Percentiles rank a stretch among this genome's conserved stretches.
These are phyloP conservation scores for Noctua janthina DNA, from an alignment of 2,888 invertebrate species.

Conservation along the genomic window DNA sequence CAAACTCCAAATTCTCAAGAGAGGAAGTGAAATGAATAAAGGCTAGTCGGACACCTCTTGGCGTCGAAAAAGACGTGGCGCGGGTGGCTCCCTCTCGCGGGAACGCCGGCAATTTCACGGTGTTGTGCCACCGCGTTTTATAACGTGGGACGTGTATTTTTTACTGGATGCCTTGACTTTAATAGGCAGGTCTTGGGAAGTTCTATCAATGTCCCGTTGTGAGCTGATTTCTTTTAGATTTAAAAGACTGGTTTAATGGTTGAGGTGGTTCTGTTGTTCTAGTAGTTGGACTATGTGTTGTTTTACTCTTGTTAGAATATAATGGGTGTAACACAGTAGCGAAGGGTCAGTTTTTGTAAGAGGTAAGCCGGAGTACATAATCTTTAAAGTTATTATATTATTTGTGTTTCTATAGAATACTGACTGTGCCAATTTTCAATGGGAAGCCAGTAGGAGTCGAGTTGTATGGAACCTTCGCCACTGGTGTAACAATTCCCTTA, in stretches of 20 bases:
- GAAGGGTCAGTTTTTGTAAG: no score
- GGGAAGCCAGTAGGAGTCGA: no score
- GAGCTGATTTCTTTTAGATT: constrained; percentile 48
- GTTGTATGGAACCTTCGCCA: no score
- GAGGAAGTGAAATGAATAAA: constrained; percentile 71
- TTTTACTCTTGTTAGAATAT: not conserved
- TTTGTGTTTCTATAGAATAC: no score
- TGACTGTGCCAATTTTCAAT: no score
- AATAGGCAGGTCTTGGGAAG: constrained; percentile 61
- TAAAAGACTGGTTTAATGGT: not conserved
- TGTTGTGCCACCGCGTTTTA: constrained; percentile 66
- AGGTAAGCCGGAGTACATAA: no score
- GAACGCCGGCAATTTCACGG: constrained; percentile 73
- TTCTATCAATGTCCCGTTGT: constrained; percentile 39
- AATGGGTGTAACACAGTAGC: no score
- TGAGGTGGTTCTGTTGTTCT: not conserved
- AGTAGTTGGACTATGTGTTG: not conserved
- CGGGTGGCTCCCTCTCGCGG: constrained; percentile 64
- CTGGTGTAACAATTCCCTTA: no score
- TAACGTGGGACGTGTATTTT: constrained; percentile 62
- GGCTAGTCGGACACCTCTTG: constrained; percentile 67
- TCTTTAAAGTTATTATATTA: no score
- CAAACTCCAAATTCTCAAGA: constrained; percentile 60
- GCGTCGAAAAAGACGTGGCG: constrained; percentile 65
- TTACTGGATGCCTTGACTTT: constrained; percentile 57